A percentile compares a stretch with the other conserved stretches of the same genome.
Conservation (phyloP, 2,113 vertebrate genomes). For the Phylloscopus whistleri region DNA sequence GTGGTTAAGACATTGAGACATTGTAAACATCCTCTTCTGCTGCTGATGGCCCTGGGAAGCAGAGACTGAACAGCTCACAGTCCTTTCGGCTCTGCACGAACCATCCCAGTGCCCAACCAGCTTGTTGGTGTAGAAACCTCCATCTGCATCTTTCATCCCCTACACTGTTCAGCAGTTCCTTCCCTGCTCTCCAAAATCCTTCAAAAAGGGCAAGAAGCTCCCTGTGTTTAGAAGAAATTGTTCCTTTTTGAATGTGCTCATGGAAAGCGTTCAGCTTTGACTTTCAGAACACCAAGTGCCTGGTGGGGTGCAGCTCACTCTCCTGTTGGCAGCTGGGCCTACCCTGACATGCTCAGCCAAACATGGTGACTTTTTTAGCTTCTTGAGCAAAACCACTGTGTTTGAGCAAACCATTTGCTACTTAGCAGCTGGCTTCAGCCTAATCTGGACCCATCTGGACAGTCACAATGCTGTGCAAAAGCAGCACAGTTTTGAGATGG, state of each 20-base stretch:
- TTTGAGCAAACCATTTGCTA: neutral
- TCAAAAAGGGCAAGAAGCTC: neutral
- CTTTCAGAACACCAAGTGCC: neutral
- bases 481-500: neutral
- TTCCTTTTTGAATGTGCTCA: neutral
- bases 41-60: neutral
- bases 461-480: neutral
- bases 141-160: neutral
- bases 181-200: neutral
- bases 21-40: neutral
- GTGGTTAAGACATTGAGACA: neutral
- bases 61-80: neutral
- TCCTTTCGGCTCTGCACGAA: neutral
- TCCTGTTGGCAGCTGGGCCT: neutral
- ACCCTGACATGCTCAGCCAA: neutral
- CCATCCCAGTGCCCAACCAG: neutral
- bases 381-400: neutral
- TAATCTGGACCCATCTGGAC: neutral
- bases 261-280: neutral
- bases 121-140: neutral
- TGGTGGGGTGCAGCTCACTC: neutral
- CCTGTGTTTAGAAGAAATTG: neutral
- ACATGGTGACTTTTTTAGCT: neutral
- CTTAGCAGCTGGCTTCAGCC: slow-evolving; percentile 22
- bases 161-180: neutral